Percentiles rank a stretch among this genome's conserved stretches.
phyloP scores from a whole-genome alignment of 1,140 invertebrate genomes.

The Cydia strobilella region DNA sequence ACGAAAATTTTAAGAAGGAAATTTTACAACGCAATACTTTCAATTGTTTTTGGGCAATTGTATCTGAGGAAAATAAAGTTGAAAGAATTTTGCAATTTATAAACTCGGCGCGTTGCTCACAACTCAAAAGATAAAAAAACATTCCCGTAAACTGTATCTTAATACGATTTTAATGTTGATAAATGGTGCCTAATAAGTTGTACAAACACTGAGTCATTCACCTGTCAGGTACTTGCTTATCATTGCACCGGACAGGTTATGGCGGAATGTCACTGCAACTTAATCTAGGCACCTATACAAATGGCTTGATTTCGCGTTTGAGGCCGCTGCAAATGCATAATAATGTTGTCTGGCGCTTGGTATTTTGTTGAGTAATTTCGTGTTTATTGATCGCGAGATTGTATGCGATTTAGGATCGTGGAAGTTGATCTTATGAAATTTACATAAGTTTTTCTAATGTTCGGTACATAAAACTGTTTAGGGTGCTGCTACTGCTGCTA shows the following conservation, averaged over 20 bases:
- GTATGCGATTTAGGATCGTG: background rate
- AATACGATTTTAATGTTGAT: slow-evolving; percentile 57
- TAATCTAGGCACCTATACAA: slow-evolving; percentile 23
- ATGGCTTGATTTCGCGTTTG: slow-evolving; percentile 29
- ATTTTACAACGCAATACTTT: no score
- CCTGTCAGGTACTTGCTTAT: slow-evolving; percentile 43
- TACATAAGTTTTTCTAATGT: background rate
- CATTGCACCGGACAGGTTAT: slow-evolving; percentile 30
- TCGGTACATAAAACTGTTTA: no score
- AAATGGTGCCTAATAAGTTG: slow-evolving; percentile 44
- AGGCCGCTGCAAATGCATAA: slow-evolving; percentile 27
- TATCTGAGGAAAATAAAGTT: no score
- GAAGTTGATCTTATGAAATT: slow-evolving; percentile 1
- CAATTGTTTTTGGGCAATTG: no score
- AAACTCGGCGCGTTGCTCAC: background rate
- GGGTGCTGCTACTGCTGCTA: no score
- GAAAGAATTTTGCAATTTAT: background rate
- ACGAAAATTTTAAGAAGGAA: background rate
- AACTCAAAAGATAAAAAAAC: background rate
- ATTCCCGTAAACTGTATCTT: slow-evolving; percentile 42
- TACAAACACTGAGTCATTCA: slow-evolving; percentile 57
- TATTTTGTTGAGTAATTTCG: slow-evolving; percentile 23
- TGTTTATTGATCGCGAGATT: slow-evolving; percentile 15
- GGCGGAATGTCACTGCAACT: slow-evolving; percentile 27
- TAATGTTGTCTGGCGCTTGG: slow-evolving; percentile 29